Evolutionary conservation across 1,140 invertebrate species (phyloP).

Genomic region (Chymomyza costata): DNA sequence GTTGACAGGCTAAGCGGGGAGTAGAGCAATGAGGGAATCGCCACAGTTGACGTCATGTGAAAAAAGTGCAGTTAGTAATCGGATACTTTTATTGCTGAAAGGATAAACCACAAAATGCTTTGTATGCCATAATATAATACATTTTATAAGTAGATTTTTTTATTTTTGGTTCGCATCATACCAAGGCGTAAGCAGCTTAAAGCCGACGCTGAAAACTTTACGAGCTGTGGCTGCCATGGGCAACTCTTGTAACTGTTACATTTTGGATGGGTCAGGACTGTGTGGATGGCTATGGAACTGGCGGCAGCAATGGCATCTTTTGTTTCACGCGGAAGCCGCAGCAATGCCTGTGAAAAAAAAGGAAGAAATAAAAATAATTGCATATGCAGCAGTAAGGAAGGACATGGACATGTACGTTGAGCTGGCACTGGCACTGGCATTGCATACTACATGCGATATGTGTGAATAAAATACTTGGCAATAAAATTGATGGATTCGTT

Average conservation of each 20-base stretch:
- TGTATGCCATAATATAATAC: slow-evolving; percentile 39
- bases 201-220: slow-evolving; percentile 54
- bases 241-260: slow-evolving; percentile 10
- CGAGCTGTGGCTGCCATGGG: slow-evolving; percentile 42
- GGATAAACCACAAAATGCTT: slow-evolving; percentile 67
- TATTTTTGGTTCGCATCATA: slow-evolving; percentile 19
- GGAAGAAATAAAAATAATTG: slow-evolving; percentile 10
- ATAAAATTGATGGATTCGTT: slow-evolving; percentile 71
- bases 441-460: too few relatives aligned
- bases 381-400: slow-evolving; percentile 16
- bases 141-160: slow-evolving; percentile 61
- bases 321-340: slow-evolving; percentile 42
- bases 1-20: slow-evolving; percentile 42
- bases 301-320: slow-evolving; percentile 39
- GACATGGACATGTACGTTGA: too few relatives aligned
- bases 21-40: not conserved
- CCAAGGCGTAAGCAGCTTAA: slow-evolving; percentile 53
- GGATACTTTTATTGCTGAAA: slow-evolving; percentile 73
- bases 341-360: slow-evolving; percentile 22
- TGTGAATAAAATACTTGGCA: slow-evolving; percentile 47
- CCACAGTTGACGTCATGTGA: slow-evolving; percentile 18
- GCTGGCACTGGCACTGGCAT: too few relatives aligned
- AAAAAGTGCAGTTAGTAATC: slow-evolving; percentile 65
- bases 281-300: too few relatives aligned
- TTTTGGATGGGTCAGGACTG: slow-evolving; percentile 12